Evolutionary conservation across 2,797 vertebrate genomes (phyloP).

Genomic region (Chiroxiphia lanceolata): DNA sequence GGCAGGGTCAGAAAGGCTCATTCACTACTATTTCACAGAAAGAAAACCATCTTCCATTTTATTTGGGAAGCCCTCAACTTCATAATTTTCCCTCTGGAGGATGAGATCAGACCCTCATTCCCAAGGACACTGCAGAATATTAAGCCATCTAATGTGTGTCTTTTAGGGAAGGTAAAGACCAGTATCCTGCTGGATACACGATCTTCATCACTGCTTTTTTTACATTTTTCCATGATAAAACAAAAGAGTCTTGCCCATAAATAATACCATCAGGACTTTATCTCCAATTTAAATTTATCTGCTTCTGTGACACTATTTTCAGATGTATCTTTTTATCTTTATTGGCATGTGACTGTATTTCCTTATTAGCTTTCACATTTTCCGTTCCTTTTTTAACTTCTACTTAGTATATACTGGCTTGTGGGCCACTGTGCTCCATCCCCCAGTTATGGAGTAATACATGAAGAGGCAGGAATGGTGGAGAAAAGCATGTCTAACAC

Average conservation of each 20-base stretch:
- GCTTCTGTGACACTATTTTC: background rate
- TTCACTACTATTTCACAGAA: background rate
- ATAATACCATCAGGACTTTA: background rate
- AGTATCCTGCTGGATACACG: background rate
- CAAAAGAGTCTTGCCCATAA: background rate
- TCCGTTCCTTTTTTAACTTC: background rate
- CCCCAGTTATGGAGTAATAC: background rate
- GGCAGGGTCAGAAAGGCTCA: background rate
- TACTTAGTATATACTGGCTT: background rate
- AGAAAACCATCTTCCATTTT: background rate
- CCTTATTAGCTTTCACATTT: slow-evolving; percentile 16
- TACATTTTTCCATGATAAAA: background rate
- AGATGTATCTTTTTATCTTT: background rate
- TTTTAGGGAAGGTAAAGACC: background rate
- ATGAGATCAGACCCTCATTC: background rate
- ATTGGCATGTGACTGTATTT: background rate
- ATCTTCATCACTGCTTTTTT: background rate
- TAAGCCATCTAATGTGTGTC: background rate
- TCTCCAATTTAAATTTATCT: background rate
- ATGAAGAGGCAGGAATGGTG: background rate
- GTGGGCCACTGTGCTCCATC: background rate
- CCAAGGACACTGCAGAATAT: background rate
- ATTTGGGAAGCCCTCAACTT: background rate
- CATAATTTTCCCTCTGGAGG: background rate
- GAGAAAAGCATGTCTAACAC: background rate